A percentile compares a stretch with the other conserved stretches of the same genome.
Evolutionary conservation across 2,888 invertebrate species (phyloP).

Genomic region (Eulithis testata): DNA sequence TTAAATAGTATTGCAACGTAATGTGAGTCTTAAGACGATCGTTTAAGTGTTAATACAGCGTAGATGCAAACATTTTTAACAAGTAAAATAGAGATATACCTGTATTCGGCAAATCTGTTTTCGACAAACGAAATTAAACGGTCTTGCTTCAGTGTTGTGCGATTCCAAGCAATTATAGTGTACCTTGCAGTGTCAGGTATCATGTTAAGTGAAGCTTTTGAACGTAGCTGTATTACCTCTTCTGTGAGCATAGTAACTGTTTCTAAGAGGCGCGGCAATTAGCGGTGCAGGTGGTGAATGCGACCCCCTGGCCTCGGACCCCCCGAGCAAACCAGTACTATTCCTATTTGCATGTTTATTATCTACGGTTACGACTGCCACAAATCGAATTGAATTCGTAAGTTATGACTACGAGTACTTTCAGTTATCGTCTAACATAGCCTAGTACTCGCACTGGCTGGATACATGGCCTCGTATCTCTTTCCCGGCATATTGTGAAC

Average conservation of each 20-base stretch:
- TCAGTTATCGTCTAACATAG: constrained; percentile 46
- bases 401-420: constrained; percentile 51
- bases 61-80: neutral
- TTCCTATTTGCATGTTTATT: constrained; percentile 70
- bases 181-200: neutral
- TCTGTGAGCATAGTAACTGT: constrained; percentile 60
- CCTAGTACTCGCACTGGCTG: constrained; percentile 36
- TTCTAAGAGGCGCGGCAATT: constrained; percentile 78
- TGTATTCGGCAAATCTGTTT: neutral
- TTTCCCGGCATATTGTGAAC: constrained; percentile 54
- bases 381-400: constrained; percentile 50
- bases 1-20: constrained; percentile 2
- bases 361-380: constrained; percentile 58
- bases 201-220: constrained; percentile 9
- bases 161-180: no score
- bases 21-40: neutral
- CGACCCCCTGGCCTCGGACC: constrained; percentile 70
- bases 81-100: neutral
- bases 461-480: constrained; percentile 53
- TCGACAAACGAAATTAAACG: neutral
- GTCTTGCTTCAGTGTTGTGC: neutral
- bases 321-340: constrained; percentile 48
- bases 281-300: constrained; percentile 79
- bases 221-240: neutral
- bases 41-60: constrained; percentile 1